phyloP scores from a whole-genome alignment of 2,113 vertebrate genomes.

The Gymnarchus niloticus region DNA sequence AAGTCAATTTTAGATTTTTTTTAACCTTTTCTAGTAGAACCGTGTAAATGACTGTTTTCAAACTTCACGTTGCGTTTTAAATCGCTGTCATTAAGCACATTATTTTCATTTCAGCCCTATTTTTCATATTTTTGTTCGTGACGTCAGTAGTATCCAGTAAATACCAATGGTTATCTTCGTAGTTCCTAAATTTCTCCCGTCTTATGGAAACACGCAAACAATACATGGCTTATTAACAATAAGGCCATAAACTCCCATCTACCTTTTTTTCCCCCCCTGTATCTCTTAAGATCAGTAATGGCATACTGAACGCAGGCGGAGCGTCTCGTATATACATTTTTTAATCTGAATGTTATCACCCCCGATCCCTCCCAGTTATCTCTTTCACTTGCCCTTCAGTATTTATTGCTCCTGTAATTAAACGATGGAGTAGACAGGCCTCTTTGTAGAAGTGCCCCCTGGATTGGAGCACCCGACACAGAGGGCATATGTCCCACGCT shows the following conservation, averaged over 20 bases:
- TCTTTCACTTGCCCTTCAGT: not conserved
- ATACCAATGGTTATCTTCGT: not conserved
- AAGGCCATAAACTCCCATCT: not conserved
- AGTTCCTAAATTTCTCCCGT: not conserved
- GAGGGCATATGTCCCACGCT: slow-evolving; percentile 54
- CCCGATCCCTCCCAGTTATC: not conserved
- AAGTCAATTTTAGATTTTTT: no score
- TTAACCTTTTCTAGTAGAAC: no score
- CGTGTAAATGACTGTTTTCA: not conserved
- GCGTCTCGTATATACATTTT: no score
- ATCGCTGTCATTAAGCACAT: not conserved
- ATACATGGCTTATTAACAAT: no score
- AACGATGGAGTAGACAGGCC: not conserved
- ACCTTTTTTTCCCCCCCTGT: not conserved
- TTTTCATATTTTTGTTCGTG: not conserved
- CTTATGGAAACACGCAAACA: not conserved
- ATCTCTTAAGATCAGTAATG: no score
- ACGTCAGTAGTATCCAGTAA: not conserved
- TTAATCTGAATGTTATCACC: no score
- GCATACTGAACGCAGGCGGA: no score
- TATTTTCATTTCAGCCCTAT: not conserved
- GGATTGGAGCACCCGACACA: slow-evolving; percentile 77
- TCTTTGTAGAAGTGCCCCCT: slow-evolving; percentile 57
- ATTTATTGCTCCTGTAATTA: not conserved
- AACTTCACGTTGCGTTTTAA: not conserved